These are phyloP conservation scores for Aplidium turbinatum DNA, from an alignment of 23 tunicate genomes.

Conservation along the genomic window DNA sequence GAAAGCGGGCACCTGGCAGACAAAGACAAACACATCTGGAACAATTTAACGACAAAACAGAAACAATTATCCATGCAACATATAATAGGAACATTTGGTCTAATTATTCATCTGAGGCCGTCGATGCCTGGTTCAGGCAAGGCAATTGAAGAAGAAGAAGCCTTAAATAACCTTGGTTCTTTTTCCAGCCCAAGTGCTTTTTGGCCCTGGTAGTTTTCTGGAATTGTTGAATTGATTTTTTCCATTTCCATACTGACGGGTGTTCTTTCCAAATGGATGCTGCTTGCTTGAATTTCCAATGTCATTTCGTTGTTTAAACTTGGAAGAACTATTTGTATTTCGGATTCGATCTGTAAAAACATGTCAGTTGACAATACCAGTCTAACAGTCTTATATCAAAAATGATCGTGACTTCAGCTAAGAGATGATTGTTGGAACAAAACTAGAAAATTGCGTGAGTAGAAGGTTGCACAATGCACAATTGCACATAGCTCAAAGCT, in stretches of 20 bases:
- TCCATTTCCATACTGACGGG: background rate
- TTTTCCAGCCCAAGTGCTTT: slow-evolving; percentile 32
- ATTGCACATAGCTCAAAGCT: no score
- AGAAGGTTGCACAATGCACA: no score
- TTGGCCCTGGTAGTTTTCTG: slow-evolving; percentile 37
- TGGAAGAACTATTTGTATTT: slow-evolving; percentile 15
- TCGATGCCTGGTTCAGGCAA: no score
- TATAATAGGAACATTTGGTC: background rate
- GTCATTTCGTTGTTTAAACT: slow-evolving; percentile 19
- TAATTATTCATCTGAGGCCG: no score
- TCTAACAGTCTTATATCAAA: no score
- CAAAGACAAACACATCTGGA: background rate
- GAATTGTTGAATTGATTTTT: slow-evolving; percentile 8
- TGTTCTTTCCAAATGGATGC: background rate
- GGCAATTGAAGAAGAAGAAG: no score
- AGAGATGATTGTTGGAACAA: no score
- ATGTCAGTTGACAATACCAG: background rate
- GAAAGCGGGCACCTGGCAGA: no score
- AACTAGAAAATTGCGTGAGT: no score
- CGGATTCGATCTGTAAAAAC: slow-evolving; percentile 24
- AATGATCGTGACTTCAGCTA: no score
- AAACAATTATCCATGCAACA: background rate
- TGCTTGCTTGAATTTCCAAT: slow-evolving; percentile 5
- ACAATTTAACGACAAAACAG: background rate
- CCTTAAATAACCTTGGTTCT: slow-evolving; percentile 29